phyloP scores from a whole-genome alignment of 2,113 vertebrate genomes.

The Leptobrachium ailaonicum region DNA sequence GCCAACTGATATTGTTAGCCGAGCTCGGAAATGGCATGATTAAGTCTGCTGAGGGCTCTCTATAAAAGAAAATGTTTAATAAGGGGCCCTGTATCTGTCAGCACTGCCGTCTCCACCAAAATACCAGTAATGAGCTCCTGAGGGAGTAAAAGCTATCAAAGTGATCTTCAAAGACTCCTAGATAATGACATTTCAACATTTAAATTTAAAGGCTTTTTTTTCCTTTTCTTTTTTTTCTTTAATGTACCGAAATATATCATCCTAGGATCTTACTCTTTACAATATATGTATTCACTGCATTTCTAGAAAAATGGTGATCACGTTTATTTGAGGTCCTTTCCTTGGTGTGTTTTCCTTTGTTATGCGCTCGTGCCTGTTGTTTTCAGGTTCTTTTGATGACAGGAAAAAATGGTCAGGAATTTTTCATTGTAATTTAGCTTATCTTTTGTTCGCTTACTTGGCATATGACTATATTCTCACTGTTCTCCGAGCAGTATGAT shows the following conservation, averaged over 20 bases:
- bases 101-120: conserved; percentile 49
- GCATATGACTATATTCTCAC: not conserved
- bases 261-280: conserved; percentile 30
- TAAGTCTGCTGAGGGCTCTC: conserved; percentile 47
- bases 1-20: conserved; percentile 48
- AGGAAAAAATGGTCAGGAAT: not conserved
- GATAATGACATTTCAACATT: conserved; percentile 54
- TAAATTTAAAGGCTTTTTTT: conserved; percentile 25
- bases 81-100: conserved; percentile 48
- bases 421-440: conserved; percentile 23
- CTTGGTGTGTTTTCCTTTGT: conserved; percentile 16
- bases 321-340: not conserved
- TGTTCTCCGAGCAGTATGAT: conserved; percentile 42
- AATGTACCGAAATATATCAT: conserved; percentile 44
- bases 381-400: not conserved
- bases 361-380: not conserved
- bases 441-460: conserved; percentile 4
- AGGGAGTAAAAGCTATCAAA: conserved; percentile 58
- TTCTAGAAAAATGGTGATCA: not conserved
- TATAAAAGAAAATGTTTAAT: conserved; percentile 52
- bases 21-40: conserved; percentile 46
- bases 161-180: conserved; percentile 58
- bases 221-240: conserved; percentile 3
- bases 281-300: not conserved
- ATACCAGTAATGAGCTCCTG: conserved; percentile 64